phyloP scores from a whole-genome alignment of 1,140 invertebrate genomes.

The Hirudo medicinalis region DNA sequence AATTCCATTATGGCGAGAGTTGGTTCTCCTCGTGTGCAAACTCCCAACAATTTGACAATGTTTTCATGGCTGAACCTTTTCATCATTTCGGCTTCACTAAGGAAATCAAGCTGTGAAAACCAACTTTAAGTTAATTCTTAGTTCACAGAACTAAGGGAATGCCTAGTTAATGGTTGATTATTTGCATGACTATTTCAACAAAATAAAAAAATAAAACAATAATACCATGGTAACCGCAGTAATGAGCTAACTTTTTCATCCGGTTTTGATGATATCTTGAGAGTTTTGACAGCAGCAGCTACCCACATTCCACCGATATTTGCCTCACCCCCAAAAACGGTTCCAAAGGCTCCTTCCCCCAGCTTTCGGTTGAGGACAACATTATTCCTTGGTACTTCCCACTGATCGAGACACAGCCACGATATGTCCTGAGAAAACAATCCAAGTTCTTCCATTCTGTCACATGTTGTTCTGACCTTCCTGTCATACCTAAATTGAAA shows the following conservation, averaged over 20 bases:
- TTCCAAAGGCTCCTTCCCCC: conserved; percentile 77
- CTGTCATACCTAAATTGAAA: no score
- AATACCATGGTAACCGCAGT: not conserved
- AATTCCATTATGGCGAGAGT: conserved; percentile 40
- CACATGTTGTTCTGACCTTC: no score
- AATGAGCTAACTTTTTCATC: conserved; percentile 55
- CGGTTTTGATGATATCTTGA: conserved; percentile 63
- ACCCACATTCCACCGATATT: conserved; percentile 58
- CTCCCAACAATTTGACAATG: conserved; percentile 38
- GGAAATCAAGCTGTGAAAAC: conserved; percentile 56
- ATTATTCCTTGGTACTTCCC: conserved; percentile 67
- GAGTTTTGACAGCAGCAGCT: conserved; percentile 76
- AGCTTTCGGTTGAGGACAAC: conserved; percentile 78
- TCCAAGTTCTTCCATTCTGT: conserved; percentile 52
- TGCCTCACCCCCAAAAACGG: conserved; percentile 71
- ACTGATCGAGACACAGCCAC: conserved; percentile 56
- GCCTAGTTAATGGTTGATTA: not conserved
- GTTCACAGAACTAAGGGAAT: not conserved
- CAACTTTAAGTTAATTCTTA: not conserved
- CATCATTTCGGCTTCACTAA: conserved; percentile 84
- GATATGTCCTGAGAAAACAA: conserved; percentile 43
- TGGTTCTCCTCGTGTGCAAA: conserved; percentile 38
- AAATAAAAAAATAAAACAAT: not conserved
- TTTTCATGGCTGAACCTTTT: conserved; percentile 71
- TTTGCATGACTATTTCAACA: not conserved